Evolutionary conservation across 1,140 invertebrate species (phyloP).

Genomic region (Homalodisca vitripennis): DNA sequence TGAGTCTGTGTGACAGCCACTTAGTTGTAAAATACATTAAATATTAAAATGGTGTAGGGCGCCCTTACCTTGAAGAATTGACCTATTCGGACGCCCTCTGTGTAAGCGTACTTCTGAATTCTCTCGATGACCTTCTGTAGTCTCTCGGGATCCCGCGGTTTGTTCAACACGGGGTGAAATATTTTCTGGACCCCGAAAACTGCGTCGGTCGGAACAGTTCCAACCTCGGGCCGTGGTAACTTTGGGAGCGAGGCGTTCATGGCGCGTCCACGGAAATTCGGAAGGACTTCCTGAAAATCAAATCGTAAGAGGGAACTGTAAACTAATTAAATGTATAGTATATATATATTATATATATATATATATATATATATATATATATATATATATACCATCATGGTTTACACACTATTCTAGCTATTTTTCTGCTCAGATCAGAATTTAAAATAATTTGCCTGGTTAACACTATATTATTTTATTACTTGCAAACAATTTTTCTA

Average conservation of each 20-base stretch:
- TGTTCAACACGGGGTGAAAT: slow-evolving; percentile 55
- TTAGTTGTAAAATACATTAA: too few species aligned
- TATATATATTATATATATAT: too few species aligned
- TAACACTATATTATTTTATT: too few species aligned
- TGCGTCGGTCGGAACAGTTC: slow-evolving; percentile 50
- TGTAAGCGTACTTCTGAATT: slow-evolving; percentile 59
- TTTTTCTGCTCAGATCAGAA: too few species aligned
- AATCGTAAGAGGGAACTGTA: background rate
- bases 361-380: too few species aligned
- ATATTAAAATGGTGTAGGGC: too few species aligned
- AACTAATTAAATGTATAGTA: background rate
- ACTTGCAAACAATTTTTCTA: too few species aligned
- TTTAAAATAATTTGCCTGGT: too few species aligned
- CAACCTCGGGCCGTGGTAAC: slow-evolving; percentile 60
- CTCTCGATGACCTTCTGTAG: slow-evolving; percentile 51
- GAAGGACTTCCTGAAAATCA: slow-evolving; percentile 27
- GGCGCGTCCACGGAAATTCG: slow-evolving; percentile 59
- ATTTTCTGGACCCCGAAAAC: slow-evolving; percentile 55
- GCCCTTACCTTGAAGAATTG: slow-evolving; percentile 61
- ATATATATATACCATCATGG: too few species aligned
- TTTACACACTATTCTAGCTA: too few species aligned
- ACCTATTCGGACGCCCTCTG: slow-evolving; percentile 57
- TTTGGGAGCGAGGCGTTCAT: slow-evolving; percentile 65
- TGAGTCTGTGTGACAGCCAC: too few species aligned
- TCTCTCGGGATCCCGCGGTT: slow-evolving; percentile 49